These are phyloP conservation scores for Tetrax tetrax DNA, from an alignment of 2,113 vertebrate species.

Conservation along the genomic window DNA sequence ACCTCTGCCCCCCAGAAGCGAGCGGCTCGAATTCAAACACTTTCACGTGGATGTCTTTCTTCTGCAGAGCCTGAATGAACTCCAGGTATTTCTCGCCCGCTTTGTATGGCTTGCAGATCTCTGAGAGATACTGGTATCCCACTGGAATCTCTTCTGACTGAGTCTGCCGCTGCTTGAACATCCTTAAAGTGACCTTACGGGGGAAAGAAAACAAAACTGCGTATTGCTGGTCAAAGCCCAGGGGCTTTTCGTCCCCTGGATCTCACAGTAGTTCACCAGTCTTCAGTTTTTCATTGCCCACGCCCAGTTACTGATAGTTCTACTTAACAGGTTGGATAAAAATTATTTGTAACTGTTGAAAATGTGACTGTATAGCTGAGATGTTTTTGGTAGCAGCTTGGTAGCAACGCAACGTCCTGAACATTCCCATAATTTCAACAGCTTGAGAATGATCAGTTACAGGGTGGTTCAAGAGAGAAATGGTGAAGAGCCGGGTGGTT, in stretches of 20 bases:
- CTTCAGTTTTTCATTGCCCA: neutral
- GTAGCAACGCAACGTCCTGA: neutral
- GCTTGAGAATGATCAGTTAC: accelerated
- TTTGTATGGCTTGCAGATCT: conserved; percentile 82
- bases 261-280: neutral
- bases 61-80: conserved; percentile 76
- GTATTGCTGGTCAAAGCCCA: accelerated
- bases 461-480: neutral
- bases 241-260: neutral
- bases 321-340: neutral
- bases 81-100: conserved; percentile 84
- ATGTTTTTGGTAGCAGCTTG: neutral
- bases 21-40: conserved; percentile 83
- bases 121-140: conserved; percentile 79
- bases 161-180: conserved; percentile 82
- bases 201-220: neutral
- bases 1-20: conserved; percentile 74
- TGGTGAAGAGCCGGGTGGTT: neutral
- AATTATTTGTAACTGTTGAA: neutral
- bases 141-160: conserved; percentile 81
- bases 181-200: conserved; percentile 85
- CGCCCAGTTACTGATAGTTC: neutral
- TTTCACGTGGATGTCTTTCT: conserved; percentile 55
- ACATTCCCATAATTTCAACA: accelerated
- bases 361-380: no score